A percentile compares a stretch with the other conserved stretches of the same genome.
Evolutionary conservation across 92 coral and sea anemone species (phyloP).

Genomic region (Phymanthus crucifer): DNA sequence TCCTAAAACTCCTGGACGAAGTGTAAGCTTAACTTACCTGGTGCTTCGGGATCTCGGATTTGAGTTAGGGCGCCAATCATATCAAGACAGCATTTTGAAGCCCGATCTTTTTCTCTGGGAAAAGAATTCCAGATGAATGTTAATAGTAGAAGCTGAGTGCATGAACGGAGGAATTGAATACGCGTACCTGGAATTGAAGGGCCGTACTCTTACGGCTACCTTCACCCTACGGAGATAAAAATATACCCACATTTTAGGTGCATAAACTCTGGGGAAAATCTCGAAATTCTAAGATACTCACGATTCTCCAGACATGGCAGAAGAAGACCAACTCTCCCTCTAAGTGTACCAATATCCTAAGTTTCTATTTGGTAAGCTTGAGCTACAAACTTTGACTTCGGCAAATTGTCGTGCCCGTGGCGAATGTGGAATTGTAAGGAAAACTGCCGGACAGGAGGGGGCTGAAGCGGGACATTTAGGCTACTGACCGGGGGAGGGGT

Average conservation of each 20-base stretch:
- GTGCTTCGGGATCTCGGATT: slow-evolving; percentile 85
- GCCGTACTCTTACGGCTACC: slow-evolving; percentile 99
- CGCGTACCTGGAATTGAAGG: slow-evolving; percentile 93
- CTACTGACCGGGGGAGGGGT: not conserved
- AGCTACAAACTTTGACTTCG: slow-evolving; percentile 11
- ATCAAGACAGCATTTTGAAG: slow-evolving; percentile 80
- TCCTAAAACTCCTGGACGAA: slow-evolving; percentile 65
- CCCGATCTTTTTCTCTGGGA: slow-evolving; percentile 85
- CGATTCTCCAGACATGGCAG: slow-evolving; percentile 81
- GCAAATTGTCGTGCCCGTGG: slow-evolving; percentile 29
- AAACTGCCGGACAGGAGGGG: slow-evolving; percentile 51
- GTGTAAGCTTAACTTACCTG: slow-evolving; percentile 48
- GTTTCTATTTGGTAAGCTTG: not conserved
- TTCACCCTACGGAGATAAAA: slow-evolving; percentile 73
- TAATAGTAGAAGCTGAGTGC: not conserved
- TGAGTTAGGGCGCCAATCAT: slow-evolving; percentile 90
- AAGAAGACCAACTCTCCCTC: not conserved
- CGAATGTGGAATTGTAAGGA: slow-evolving; percentile 40
- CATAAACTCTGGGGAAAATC: slow-evolving; percentile 27
- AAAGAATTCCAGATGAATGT: not conserved
- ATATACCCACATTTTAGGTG: slow-evolving; percentile 13
- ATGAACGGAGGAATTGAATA: not conserved
- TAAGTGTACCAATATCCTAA: not conserved
- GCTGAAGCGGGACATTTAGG: not conserved
- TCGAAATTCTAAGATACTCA: slow-evolving; percentile 47